A percentile compares a stretch with the other conserved stretches of the same genome.
These are phyloP conservation scores for Actinemys pallida DNA, from an alignment of 2,113 vertebrate species.

Conservation along the genomic window DNA sequence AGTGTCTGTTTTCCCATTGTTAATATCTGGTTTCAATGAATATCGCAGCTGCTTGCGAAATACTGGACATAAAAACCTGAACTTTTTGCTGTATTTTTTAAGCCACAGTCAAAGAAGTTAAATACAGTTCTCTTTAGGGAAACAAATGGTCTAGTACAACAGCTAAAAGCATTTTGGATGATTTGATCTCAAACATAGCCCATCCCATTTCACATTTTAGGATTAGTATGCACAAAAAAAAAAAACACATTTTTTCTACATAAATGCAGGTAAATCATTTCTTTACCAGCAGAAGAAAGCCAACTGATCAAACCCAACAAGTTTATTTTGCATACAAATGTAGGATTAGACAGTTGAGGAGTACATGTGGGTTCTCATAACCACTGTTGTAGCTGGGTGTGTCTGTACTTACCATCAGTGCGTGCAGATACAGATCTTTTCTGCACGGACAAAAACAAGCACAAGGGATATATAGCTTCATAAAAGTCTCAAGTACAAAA, in stretches of 20 bases:
- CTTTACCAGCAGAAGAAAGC: slow-evolving; percentile 6
- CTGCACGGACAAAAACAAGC: slow-evolving; percentile 55
- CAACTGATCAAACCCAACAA: background rate
- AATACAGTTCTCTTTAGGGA: background rate
- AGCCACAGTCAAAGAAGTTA: background rate
- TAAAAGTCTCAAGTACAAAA: background rate
- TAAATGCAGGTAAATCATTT: background rate
- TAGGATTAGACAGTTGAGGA: slow-evolving; percentile 8
- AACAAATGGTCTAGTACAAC: background rate
- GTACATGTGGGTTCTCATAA: slow-evolving; percentile 36
- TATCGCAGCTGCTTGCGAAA: background rate
- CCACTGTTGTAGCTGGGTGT: slow-evolving; percentile 61
- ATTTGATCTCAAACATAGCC: background rate
- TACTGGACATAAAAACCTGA: background rate
- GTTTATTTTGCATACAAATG: background rate
- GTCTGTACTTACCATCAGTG: slow-evolving; percentile 38
- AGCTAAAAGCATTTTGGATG: background rate
- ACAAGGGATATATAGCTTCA: background rate
- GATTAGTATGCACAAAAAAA: background rate
- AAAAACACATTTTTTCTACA: background rate
- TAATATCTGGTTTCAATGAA: slow-evolving; percentile 17
- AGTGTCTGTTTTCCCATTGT: background rate
- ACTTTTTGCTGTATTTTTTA: background rate
- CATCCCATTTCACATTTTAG: background rate
- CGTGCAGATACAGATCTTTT: slow-evolving; percentile 59